phyloP scores from a whole-genome alignment of 2,888 invertebrate species.

The Ametastegia equiseti region DNA sequence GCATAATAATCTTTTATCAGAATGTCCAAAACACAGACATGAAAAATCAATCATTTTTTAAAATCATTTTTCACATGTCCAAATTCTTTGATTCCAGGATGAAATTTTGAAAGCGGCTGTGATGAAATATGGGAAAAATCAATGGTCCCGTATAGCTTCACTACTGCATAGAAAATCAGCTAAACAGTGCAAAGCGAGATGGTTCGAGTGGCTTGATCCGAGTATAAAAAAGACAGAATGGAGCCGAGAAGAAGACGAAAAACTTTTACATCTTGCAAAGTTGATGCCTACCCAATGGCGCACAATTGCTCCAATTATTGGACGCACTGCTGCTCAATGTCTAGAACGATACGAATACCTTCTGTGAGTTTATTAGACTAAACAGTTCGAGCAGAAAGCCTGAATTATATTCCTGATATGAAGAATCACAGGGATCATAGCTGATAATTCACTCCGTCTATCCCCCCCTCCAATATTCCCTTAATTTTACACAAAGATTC shows the following conservation, averaged over 20 bases:
- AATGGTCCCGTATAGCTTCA: conserved; percentile 99
- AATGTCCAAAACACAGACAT: too few species aligned
- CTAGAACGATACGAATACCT: conserved; percentile 98
- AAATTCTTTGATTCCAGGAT: conserved; percentile 83
- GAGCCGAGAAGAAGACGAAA: conserved; percentile 99
- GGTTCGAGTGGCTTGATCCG: conserved; percentile 99
- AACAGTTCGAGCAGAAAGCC: neutral
- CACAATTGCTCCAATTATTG: conserved; percentile 99
- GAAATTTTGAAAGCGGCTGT: conserved; percentile 99
- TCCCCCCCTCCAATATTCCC: too few species aligned
- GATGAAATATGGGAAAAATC: conserved; percentile 99
- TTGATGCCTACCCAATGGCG: conserved; percentile 99
- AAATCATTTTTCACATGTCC: neutral
- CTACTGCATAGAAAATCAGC: conserved; percentile 98
- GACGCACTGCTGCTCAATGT: conserved; percentile 98
- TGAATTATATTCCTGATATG: conserved; percentile 34
- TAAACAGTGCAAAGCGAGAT: conserved; percentile 99
- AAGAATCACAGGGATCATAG: too few species aligned
- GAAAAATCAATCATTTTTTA: too few species aligned
- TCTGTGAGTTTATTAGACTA: conserved; percentile 81
- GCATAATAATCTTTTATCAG: neutral
- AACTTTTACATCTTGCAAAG: conserved; percentile 97
- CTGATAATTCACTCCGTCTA: too few species aligned
- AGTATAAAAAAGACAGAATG: conserved; percentile 99
- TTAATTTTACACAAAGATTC: too few species aligned